Percentiles rank a stretch among this genome's conserved stretches.
Conservation (phyloP, 2,888 invertebrate species). For the Ormyrus pomaceus region DNA sequence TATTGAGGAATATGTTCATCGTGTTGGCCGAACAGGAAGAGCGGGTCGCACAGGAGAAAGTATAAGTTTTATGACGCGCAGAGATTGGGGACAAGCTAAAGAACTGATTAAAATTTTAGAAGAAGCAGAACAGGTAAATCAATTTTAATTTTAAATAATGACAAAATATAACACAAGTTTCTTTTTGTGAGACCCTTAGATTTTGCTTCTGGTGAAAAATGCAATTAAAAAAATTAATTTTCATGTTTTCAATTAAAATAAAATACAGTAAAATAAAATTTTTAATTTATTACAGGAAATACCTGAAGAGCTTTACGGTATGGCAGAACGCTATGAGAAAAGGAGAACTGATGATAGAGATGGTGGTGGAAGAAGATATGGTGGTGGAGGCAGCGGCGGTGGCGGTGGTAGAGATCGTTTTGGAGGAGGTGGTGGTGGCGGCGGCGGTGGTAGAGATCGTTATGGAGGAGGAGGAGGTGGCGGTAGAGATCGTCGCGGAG, state of each 20-base stretch:
- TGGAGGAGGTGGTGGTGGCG: slow-evolving; percentile 62
- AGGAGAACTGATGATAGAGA: slow-evolving; percentile 79
- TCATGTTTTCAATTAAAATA: no score
- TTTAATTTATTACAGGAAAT: slow-evolving; percentile 79
- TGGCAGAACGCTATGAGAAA: slow-evolving; percentile 85
- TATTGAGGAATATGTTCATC: slow-evolving; percentile 96
- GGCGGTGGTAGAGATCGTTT: slow-evolving; percentile 68
- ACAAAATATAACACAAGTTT: no score
- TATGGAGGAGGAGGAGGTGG: no score
- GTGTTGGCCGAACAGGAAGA: slow-evolving; percentile 96
- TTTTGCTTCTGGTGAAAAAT: slow-evolving; percentile 15
- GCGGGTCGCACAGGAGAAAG: slow-evolving; percentile 92
- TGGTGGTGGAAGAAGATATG: slow-evolving; percentile 73
- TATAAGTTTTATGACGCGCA: slow-evolving; percentile 87
- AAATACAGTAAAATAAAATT: no score
- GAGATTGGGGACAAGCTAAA: slow-evolving; percentile 89
- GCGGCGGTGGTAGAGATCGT: slow-evolving; percentile 46
- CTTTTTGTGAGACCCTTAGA: neutral
- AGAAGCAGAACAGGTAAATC: slow-evolving; percentile 85
- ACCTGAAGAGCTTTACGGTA: slow-evolving; percentile 84
- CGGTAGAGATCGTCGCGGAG: no score
- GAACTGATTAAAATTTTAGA: slow-evolving; percentile 90
- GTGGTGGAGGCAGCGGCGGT: slow-evolving; percentile 48
- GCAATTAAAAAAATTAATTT: no score
- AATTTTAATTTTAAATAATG: slow-evolving; percentile 8